Percentiles rank a stretch among this genome's conserved stretches.
Evolutionary conservation across 2,113 vertebrate genomes (phyloP).

Genomic region (Petroica traversi): DNA sequence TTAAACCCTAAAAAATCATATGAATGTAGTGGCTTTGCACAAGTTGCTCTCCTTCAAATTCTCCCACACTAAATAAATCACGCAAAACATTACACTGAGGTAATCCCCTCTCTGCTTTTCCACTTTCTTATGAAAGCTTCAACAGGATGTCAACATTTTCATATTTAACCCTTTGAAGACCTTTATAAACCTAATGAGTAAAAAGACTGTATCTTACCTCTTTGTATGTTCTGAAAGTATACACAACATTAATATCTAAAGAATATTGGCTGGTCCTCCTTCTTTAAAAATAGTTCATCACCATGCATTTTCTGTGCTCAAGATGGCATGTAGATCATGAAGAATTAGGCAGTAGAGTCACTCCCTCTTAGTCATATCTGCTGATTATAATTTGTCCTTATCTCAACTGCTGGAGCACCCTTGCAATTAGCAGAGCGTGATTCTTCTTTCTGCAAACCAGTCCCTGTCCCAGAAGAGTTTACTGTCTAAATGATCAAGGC

Average conservation of each 20-base stretch:
- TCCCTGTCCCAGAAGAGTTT: not conserved
- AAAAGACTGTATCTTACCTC: not conserved
- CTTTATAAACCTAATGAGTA: not conserved
- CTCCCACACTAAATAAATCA: not conserved
- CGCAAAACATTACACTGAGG: not conserved
- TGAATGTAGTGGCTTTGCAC: not conserved
- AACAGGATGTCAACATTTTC: not conserved
- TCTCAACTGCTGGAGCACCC: not conserved
- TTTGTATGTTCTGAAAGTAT: not conserved
- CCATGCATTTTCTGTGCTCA: not conserved
- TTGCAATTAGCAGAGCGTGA: not conserved
- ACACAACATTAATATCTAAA: not conserved
- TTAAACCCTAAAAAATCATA: not conserved
- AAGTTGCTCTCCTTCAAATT: not conserved
- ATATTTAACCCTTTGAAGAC: not conserved
- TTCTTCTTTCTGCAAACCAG: not conserved
- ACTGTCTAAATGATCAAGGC: not conserved
- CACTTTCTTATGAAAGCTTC: not conserved
- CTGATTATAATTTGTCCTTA: not conserved
- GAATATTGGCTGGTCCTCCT: not conserved
- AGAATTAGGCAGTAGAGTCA: not conserved
- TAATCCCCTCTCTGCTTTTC: not conserved
- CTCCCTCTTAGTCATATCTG: not conserved
- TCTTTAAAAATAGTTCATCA: not conserved
- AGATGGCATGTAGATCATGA: not conserved